Conservation (phyloP, 2,888 invertebrate species). For the Lasius fuliginosus region DNA sequence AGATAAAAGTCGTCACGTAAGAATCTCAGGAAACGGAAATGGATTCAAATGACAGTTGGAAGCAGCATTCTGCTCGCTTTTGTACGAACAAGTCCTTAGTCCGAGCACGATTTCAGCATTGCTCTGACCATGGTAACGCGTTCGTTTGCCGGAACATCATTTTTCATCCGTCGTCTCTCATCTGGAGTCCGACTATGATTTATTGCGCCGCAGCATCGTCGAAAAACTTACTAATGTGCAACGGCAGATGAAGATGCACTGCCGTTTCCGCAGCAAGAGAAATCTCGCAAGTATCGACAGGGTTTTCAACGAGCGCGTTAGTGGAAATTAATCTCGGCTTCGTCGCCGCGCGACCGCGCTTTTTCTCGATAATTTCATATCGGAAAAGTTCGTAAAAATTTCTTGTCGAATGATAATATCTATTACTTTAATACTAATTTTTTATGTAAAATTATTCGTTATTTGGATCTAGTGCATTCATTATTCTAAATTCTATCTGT, state of each 20-base stretch:
- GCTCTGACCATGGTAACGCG: conserved; percentile 57
- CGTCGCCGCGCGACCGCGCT: conserved; percentile 1
- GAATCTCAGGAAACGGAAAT: conserved; percentile 6
- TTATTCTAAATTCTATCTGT: not conserved
- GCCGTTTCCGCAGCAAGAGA: conserved; percentile 45
- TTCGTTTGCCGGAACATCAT: conserved; percentile 53
- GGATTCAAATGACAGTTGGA: conserved; percentile 29
- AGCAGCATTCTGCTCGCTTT: conserved; percentile 36
- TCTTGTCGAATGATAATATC: not conserved
- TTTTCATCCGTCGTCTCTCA: conserved; percentile 66
- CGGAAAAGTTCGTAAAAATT: not conserved
- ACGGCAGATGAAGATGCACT: conserved; percentile 63
- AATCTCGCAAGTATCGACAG: conserved; percentile 61
- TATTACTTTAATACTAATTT: conserved; percentile 24
- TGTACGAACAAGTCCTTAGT: conserved; percentile 36
- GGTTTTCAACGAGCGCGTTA: conserved; percentile 59
- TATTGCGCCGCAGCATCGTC: conserved; percentile 60
- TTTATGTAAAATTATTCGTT: conserved; percentile 18
- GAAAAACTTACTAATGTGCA: conserved; percentile 71
- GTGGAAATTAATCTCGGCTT: conserved; percentile 66
- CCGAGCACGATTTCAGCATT: conserved; percentile 58
- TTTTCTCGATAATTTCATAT: conserved; percentile 24
- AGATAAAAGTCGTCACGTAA: not conserved
- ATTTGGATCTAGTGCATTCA: not conserved
- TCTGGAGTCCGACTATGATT: conserved; percentile 63